Evolutionary conservation across 2,888 invertebrate species (phyloP), one percentile per base, ranked within the genome.

Genomic region (Deladenus siricidicola): DNA sequence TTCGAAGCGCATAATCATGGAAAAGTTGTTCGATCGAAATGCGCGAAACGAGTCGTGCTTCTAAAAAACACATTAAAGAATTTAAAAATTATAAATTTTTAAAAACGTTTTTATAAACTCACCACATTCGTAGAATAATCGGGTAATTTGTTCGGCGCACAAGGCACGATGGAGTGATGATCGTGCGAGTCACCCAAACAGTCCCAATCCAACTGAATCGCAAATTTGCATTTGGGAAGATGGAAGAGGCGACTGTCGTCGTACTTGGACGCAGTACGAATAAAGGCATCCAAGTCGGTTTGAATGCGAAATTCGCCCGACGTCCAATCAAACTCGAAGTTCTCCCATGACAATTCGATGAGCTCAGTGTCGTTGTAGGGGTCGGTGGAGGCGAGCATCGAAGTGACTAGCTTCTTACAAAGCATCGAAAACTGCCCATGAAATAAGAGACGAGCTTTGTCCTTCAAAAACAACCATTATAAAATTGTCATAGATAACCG

Each of bases 331-430:
- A 98, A 86, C 34, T 89, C 87, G 3, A 93, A 86, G 72, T 90
- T 87, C 43, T 86, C 87, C 94, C 96, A 98, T 0, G 90, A 89
- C 66, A 94, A 84, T 80, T 98, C 96, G 90, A 98, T 93, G 82
- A 96, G 90, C 80, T 98, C 98, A 0, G 96, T 96, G 3, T 91
- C 91, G 80, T 98, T 98, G 81, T 96, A 98, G 0, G 98, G 98
- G 83, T 98, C 93, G 14, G 92, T 83, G 0, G 94, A 94, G 3
- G 93, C 94, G 63, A 98, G 83, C 42, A 94, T 83, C 42, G 93
- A 88, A 0, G 91, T 90, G n/a, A 70, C 65, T 80, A 93, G 85
- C 78, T 89, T 88, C 73, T 87, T 86, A 21, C 90, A 88, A 70
- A 88, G 86, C 80, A 90, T 86, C 0, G 91, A 91, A 49, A 96